Conservation (phyloP, 2,888 invertebrate genomes). For the Lasius platythorax region DNA sequence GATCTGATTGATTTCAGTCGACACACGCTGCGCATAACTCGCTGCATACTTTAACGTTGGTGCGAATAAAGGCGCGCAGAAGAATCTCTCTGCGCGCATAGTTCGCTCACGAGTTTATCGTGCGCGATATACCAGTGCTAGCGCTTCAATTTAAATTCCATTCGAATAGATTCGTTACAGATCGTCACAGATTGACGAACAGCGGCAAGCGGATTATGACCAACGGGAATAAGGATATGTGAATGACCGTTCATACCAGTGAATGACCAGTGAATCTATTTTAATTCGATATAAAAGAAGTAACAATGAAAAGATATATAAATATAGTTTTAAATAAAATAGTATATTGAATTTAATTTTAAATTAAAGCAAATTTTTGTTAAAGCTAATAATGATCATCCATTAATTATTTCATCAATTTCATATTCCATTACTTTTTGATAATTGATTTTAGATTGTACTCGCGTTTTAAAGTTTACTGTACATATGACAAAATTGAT, state of each 20-base stretch:
- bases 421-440: neutral
- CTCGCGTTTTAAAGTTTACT: neutral
- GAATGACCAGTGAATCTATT: slow-evolving; percentile 22
- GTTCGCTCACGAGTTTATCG: slow-evolving; percentile 43
- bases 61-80: slow-evolving; percentile 43
- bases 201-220: slow-evolving; percentile 23
- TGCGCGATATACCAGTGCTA: slow-evolving; percentile 40
- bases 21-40: slow-evolving; percentile 29
- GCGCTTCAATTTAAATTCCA: slow-evolving; percentile 55
- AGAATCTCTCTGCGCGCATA: slow-evolving; percentile 32
- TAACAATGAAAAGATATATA: neutral
- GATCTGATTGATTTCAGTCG: slow-evolving; percentile 26
- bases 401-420: neutral
- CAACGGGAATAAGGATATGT: slow-evolving; percentile 44
- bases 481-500: neutral
- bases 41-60: slow-evolving; percentile 35
- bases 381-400: neutral
- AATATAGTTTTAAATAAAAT: neutral
- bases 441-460: neutral
- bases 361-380: neutral
- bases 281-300: neutral
- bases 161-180: slow-evolving; percentile 48
- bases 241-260: slow-evolving; percentile 42
- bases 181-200: slow-evolving; percentile 52
- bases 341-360: neutral